phyloP scores from a whole-genome alignment of 2,113 vertebrate species.

The Naja naja region DNA sequence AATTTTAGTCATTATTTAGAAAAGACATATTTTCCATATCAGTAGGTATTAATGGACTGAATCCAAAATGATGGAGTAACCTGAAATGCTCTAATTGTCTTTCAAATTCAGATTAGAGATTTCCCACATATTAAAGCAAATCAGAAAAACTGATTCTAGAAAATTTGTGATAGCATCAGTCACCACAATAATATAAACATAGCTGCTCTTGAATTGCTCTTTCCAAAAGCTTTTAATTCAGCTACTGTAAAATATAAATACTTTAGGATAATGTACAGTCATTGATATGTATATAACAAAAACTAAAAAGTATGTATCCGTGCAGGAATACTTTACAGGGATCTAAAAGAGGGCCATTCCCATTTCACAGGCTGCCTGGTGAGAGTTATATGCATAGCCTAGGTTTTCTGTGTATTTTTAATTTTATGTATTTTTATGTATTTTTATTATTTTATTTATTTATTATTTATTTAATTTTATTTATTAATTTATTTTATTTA shows the following conservation, averaged over 20 bases:
- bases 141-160: background rate
- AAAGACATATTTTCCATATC: background rate
- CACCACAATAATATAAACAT: background rate
- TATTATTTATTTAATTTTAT: too few relatives aligned
- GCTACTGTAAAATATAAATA: background rate
- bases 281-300: background rate
- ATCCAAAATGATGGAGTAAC: background rate
- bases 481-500: background rate
- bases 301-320: background rate
- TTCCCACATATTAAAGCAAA: background rate
- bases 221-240: background rate
- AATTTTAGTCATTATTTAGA: background rate
- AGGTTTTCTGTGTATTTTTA: background rate
- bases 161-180: background rate
- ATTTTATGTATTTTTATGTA: too few relatives aligned
- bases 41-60: background rate
- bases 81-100: background rate
- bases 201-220: background rate
- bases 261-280: background rate
- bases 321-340: background rate
- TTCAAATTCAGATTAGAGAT: background rate
- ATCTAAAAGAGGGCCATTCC: background rate
- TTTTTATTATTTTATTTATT: too few relatives aligned
- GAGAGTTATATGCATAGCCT: background rate
- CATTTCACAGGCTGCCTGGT: background rate